Evolutionary conservation across 2,888 invertebrate genomes (phyloP).

Genomic region (Leptinotarsa rubiginosa): DNA sequence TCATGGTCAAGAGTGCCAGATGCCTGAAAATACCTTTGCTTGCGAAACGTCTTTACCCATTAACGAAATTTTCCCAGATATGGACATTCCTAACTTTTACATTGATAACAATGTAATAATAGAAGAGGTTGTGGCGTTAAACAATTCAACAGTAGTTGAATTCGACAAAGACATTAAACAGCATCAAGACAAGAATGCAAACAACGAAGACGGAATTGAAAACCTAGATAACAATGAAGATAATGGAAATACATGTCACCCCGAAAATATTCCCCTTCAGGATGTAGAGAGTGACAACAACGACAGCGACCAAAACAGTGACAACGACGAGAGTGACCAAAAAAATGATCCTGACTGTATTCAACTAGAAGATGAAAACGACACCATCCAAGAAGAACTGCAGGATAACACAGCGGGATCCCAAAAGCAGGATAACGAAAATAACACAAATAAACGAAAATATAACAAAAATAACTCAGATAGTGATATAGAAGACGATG

Average conservation of each 20-base stretch:
- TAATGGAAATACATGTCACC: constrained; percentile 11
- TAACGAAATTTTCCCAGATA: neutral
- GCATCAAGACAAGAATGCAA: neutral
- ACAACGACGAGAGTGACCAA: constrained; percentile 16
- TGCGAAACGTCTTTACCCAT: neutral
- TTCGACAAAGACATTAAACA: neutral
- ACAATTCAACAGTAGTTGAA: constrained; percentile 1
- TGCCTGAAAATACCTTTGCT: constrained; percentile 19
- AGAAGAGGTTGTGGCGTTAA: neutral
- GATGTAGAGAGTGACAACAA: constrained; percentile 18
- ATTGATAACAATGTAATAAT: neutral
- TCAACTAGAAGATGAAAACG: constrained; percentile 22
- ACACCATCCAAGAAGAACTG: constrained; percentile 17
- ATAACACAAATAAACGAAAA: too few species aligned
- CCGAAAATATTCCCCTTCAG: constrained; percentile 18
- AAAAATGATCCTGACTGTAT: constrained; percentile 17
- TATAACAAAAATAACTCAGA: constrained; percentile 17
- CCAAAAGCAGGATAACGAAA: constrained; percentile 1
- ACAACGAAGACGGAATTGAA: neutral
- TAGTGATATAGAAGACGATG: constrained; percentile 21
- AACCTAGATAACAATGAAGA: neutral
- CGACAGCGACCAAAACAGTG: constrained; percentile 1
- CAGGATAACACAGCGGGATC: constrained; percentile 19
- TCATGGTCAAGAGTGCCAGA: constrained; percentile 19
- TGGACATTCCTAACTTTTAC: neutral